A percentile compares a stretch with the other conserved stretches of the same genome.
Conservation (phyloP, 53 echinoderm and acorn worm genomes). For the Actinopyga echinites region DNA sequence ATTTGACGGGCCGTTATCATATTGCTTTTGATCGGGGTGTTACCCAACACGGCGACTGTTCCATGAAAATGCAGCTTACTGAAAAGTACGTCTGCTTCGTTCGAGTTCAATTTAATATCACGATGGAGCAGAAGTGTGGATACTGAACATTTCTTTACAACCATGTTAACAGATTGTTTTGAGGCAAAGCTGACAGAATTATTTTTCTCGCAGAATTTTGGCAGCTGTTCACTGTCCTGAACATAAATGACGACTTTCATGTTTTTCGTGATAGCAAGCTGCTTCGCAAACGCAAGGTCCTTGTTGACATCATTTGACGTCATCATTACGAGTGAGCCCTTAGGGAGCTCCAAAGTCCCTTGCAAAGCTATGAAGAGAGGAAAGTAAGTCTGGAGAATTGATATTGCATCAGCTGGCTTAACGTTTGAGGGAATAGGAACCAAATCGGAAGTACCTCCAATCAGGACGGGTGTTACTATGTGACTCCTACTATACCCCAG, state of each 20-base stretch:
- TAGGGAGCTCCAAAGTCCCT: too few species aligned
- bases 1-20: not conserved
- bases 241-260: not conserved
- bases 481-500: not conserved
- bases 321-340: not conserved
- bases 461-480: not conserved
- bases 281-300: not conserved
- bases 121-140: not conserved
- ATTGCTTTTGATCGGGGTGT: too few species aligned
- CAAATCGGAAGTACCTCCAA: not conserved
- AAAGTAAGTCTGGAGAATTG: not conserved
- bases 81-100: not conserved
- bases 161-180: not conserved
- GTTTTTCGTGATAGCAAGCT: not conserved
- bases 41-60: not conserved
- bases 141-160: not conserved
- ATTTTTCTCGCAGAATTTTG: not conserved
- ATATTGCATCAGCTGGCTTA: not conserved
- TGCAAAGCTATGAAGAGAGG: not conserved
- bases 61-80: not conserved
- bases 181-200: not conserved
- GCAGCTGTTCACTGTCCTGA: not conserved
- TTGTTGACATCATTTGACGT: not conserved
- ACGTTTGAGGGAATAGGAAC: not conserved
- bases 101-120: not conserved